These are phyloP conservation scores for Eucidaris tribuloides DNA, from an alignment of 35 echinoderm and acorn worm species.

Conservation along the genomic window DNA sequence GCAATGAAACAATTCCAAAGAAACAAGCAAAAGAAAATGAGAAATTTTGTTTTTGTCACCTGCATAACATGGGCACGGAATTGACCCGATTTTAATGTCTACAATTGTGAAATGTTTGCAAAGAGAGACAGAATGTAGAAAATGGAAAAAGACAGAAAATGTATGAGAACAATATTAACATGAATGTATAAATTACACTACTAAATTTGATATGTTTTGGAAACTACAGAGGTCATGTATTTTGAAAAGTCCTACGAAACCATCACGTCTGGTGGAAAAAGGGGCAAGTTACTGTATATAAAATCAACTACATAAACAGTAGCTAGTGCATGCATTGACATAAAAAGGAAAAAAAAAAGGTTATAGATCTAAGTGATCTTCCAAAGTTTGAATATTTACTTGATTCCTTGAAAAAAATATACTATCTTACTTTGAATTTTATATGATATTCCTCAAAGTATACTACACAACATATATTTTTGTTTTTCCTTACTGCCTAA, in stretches of 20 bases:
- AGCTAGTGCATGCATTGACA: too few species aligned
- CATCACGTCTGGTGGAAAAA: neutral
- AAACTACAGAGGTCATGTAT: neutral
- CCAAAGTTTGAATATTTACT: too few species aligned
- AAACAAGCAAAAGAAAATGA: neutral
- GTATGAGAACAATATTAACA: neutral
- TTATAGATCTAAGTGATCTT: too few species aligned
- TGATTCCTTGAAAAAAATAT: too few species aligned
- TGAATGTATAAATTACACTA: neutral
- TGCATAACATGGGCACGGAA: conserved; percentile 96
- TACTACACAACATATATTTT: too few species aligned
- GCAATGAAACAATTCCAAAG: neutral
- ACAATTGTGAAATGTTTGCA: conserved; percentile 6
- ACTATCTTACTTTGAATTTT: too few species aligned
- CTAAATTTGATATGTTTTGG: neutral
- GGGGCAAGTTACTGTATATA: neutral
- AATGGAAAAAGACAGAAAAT: conserved; percentile 18
- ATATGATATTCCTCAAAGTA: too few species aligned
- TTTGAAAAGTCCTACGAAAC: neutral
- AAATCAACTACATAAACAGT: too few species aligned
- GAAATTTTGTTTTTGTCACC: conserved; percentile 45
- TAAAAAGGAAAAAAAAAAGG: too few species aligned
- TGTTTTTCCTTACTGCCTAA: too few species aligned
- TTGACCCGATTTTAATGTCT: conserved; percentile 95
- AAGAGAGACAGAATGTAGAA: conserved; percentile 17